Evolutionary conservation across 2,888 invertebrate species (phyloP), one percentile per base, ranked within the genome.

Genomic region (Netelia fuscicornis): DNA sequence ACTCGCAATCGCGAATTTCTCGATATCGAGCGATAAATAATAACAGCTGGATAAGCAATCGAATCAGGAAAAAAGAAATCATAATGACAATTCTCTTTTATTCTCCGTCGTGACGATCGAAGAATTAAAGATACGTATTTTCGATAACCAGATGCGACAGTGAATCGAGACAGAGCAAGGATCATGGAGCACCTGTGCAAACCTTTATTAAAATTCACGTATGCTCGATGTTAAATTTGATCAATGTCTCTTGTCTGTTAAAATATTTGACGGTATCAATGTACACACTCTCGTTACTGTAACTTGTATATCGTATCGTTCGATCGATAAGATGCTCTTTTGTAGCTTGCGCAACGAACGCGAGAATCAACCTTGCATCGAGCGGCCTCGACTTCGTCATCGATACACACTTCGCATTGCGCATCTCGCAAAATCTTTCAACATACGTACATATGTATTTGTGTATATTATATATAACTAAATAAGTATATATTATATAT

Each of bases 321-420:
- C 11, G 10, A 80, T 80, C 58, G 64, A 72, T 72, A 44, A 72
- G 54, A 71, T 42, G 23, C 23, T 81, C 56, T 2, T 54, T 52
- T 56, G 17, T 30, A 48, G 30, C 58, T 64, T 54, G 37, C 20
- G 71, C 64, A 65, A 76, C 58, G 44, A 44, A 58, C 58, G 65
- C 30, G 17, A 60, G 58, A 20, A 81, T 70, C 78, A 54, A 71
- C 79, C 85, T 79, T 85, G 75, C 64, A 76, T 77, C 76, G 48
- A 81, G 75, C 58, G 75, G 56, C 81, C 84, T 81, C 81, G 72
- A 48, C 8, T 17, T 71, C 64, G 48, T 37, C 52, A 75, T 85
- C 60, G 71, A 83, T 83, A 58, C 30, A 30, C 30, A 30, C 52
- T 30, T 23, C 68, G 72, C 74, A 56, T 42, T 67, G 65, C 75